These are phyloP conservation scores for Halcyon smyrnensis DNA, from an alignment of 2,797 vertebrate species.

Conservation along the genomic window DNA sequence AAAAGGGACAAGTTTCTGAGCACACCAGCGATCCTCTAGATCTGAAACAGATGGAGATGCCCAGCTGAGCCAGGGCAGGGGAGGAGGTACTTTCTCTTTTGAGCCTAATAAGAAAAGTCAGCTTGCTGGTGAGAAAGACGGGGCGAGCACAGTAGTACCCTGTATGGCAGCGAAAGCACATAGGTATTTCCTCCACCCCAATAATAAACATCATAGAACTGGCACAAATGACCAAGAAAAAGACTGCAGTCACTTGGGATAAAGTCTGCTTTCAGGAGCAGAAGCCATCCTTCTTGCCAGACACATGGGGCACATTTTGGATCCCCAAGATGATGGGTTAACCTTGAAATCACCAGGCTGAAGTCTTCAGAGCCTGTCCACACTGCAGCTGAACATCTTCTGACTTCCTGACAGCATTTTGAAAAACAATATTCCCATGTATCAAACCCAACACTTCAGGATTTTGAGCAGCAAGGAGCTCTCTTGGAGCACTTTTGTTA, in stretches of 20 bases:
- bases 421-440: neutral
- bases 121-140: accelerated
- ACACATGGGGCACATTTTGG: neutral
- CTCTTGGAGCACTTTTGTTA: neutral
- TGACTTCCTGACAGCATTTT: neutral
- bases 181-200: neutral
- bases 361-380: neutral
- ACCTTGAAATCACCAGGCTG: neutral
- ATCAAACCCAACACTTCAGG: neutral
- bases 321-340: neutral
- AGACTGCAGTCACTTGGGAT: neutral
- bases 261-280: neutral
- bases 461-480: neutral
- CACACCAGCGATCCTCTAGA: neutral
- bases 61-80: neutral
- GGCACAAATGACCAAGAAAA: neutral
- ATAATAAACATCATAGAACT: neutral
- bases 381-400: accelerated
- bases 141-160: neutral
- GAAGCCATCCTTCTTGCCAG: neutral
- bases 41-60: neutral
- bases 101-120: neutral
- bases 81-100: neutral
- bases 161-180: neutral
- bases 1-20: neutral